phyloP scores from a whole-genome alignment of 1,140 invertebrate genomes.

The Macrosteles quadrilineatus region DNA sequence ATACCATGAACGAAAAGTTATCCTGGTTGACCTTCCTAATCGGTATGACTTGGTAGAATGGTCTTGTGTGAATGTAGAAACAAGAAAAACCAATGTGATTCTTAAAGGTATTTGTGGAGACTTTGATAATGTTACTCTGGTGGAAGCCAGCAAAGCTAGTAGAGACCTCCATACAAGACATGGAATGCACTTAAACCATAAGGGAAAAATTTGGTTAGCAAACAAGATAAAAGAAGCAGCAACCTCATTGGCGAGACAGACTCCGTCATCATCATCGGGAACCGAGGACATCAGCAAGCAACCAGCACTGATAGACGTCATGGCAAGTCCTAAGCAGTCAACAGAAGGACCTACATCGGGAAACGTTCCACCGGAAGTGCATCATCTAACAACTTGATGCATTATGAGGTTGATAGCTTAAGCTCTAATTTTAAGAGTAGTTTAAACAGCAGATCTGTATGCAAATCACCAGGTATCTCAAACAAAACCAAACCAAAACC shows the following conservation, averaged over 20 bases:
- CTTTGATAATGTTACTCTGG: no score
- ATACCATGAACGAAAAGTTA: no score
- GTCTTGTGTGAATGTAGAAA: no score
- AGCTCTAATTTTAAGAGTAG: background rate
- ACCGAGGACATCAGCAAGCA: no score
- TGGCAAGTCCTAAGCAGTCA: background rate
- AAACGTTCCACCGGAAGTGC: background rate
- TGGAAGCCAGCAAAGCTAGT: no score
- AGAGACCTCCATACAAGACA: no score
- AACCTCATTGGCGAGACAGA: background rate
- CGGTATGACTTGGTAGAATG: no score
- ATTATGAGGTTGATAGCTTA: background rate
- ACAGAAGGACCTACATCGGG: background rate
- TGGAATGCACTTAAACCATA: no score
- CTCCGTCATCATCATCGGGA: background rate
- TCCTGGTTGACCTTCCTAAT: background rate
- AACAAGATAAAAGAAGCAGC: background rate
- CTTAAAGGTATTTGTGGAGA: no score
- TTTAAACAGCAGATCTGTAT: background rate
- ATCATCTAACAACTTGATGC: background rate
- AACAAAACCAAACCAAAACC: background rate
- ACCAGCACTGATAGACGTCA: no score
- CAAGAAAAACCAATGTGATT: no score
- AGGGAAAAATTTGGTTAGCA: no score
- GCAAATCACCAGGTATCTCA: background rate